Evolutionary conservation across 2,888 invertebrate genomes (phyloP), one percentile per base, ranked within the genome.

Genomic region (Aplocera efformata): DNA sequence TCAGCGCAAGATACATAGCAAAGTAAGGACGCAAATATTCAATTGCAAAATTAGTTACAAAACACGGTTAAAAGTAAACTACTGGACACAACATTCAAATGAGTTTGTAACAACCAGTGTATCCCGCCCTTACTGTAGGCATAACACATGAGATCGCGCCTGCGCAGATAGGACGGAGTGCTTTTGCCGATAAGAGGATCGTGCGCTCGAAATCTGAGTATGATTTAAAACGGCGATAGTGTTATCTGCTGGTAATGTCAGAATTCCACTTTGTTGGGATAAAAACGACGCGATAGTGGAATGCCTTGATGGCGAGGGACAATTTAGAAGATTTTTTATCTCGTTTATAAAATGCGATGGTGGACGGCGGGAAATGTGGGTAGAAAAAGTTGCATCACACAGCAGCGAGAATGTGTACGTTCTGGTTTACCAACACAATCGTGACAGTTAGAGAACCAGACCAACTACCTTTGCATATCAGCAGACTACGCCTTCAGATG

Each of bases 191-290:
- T 58, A 58, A 58, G 34, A 5, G 32, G 29, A 41, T 52, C 55
- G 55, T 53, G 57, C 50, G 41, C 47, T 46, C 50, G 44, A 52
- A 57, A 56, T 54, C 57, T 48, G 53, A 50, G 56, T 58, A 58
- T 58, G 58, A 58, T 56, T 56, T 58, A 56, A 56, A 48, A 42
- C 49, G 7, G 17, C 43, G 46, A 40, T 43, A 32, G 34, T 27
- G 17, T 10, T 51, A 54, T 54, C 51, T 27, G 31, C 25, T 20
- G 32, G 30, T 35, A 41, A 48, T 41, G 51, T 49, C 49, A 42
- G 39, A 44, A 35, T 44, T 46, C 49, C 54, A 51, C 49, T 54
- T 46, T 48, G 45, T 46, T 36, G 23, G 43, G 47, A 49, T 49
- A 49, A 49, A 43, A 41, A 55, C 47, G 53, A 32, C 48, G 34